Evolutionary conservation across 2,113 vertebrate species (phyloP).

Genomic region (Pandion haliaetus): DNA sequence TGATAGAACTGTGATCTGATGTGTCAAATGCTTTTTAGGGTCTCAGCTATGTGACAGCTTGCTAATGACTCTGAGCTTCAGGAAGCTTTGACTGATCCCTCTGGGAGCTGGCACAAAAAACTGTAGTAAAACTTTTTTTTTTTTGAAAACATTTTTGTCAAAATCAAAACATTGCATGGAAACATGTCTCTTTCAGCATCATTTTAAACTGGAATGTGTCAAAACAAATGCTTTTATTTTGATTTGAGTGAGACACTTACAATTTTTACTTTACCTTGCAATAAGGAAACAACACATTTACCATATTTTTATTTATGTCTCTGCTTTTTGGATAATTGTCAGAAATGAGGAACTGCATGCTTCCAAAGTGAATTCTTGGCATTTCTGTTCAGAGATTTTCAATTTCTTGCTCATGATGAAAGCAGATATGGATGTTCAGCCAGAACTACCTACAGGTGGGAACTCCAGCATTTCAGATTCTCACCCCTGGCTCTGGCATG

Average conservation of each 20-base stretch:
- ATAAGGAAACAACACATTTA: neutral
- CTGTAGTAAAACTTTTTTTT: neutral
- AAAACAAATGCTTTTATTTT: conserved; percentile 51
- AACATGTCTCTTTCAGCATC: conserved; percentile 25
- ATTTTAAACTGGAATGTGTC: conserved; percentile 30
- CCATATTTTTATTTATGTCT: neutral
- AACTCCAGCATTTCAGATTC: neutral
- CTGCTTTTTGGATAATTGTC: conserved; percentile 13
- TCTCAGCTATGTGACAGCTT: conserved; percentile 51
- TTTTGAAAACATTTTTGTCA: neutral
- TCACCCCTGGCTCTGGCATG: neutral
- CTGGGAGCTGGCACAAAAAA: conserved; percentile 36
- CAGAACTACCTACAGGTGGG: neutral
- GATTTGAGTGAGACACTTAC: neutral
- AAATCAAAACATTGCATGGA: conserved; percentile 54
- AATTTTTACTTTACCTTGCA: conserved; percentile 2
- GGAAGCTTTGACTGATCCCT: conserved; percentile 50
- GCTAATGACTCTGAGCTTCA: conserved; percentile 33
- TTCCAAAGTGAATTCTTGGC: neutral
- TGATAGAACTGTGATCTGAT: conserved; percentile 33
- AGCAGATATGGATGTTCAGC: neutral
- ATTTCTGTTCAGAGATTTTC: neutral
- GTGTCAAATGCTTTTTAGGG: conserved; percentile 25
- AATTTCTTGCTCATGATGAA: neutral
- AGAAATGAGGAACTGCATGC: neutral